A percentile compares a stretch with the other conserved stretches of the same genome.
These are phyloP conservation scores for Helobdella robusta DNA, from an alignment of 2,888 invertebrate species.

Conservation along the genomic window DNA sequence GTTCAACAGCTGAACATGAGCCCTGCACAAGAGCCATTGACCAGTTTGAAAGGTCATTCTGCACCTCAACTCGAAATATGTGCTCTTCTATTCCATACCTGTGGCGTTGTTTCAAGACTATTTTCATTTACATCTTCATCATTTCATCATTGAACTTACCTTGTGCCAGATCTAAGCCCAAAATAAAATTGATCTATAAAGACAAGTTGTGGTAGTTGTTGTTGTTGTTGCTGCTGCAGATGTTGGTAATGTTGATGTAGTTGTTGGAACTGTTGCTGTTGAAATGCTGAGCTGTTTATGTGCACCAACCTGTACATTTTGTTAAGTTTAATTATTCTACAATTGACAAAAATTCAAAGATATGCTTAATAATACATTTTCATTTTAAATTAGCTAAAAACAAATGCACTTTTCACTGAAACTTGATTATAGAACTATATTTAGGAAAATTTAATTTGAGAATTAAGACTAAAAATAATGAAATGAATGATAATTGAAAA, in stretches of 20 bases:
- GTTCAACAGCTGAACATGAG: slow-evolving; percentile 79
- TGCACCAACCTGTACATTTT: slow-evolving; percentile 39
- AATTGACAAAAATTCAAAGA: too few species aligned
- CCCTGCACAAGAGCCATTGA: slow-evolving; percentile 86
- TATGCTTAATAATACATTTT: too few species aligned
- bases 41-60: slow-evolving; percentile 86
- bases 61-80: slow-evolving; percentile 80
- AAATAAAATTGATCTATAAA: slow-evolving; percentile 38
- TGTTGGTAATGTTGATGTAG: slow-evolving; percentile 11
- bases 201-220: slow-evolving; percentile 4
- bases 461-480: too few species aligned
- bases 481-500: too few species aligned
- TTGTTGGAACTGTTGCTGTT: slow-evolving; percentile 28
- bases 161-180: slow-evolving; percentile 67
- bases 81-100: slow-evolving; percentile 79
- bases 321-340: slow-evolving; percentile 35
- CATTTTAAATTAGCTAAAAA: too few species aligned
- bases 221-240: slow-evolving; percentile 1
- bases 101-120: too few species aligned
- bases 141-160: too few species aligned
- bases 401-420: too few species aligned
- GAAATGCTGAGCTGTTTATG: slow-evolving; percentile 47
- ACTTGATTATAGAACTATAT: too few species aligned
- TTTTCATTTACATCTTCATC: too few species aligned
- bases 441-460: too few species aligned